Percentiles rank a stretch among this genome's conserved stretches.
Evolutionary conservation across 1,140 invertebrate genomes (phyloP).

Genomic region (Brachionus rotundiformis): DNA sequence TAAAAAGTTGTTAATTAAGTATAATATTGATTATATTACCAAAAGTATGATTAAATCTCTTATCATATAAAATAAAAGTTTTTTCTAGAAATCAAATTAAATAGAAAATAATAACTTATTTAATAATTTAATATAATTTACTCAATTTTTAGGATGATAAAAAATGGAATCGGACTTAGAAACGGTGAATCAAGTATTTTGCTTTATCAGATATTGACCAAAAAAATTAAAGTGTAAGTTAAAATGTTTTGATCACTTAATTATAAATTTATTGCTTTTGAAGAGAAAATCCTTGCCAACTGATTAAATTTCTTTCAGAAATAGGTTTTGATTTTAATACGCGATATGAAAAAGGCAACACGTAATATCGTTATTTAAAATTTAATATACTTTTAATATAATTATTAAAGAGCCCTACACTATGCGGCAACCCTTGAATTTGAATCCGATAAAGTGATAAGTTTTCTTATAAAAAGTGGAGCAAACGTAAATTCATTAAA

Average conservation of each 20-base stretch:
- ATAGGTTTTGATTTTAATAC: background rate
- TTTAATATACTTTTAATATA: background rate
- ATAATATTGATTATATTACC: too few relatives aligned
- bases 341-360: conserved; percentile 58
- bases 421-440: background rate
- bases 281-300: background rate
- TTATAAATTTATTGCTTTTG: background rate
- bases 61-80: too few relatives aligned
- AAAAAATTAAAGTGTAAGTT: conserved; percentile 16
- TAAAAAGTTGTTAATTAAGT: too few relatives aligned
- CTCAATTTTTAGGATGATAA: conserved; percentile 58
- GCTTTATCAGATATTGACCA: background rate
- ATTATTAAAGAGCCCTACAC: background rate
- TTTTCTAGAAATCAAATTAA: background rate
- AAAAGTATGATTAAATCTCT: background rate
- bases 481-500: conserved; percentile 59
- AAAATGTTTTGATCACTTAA: too few relatives aligned
- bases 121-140: conserved; percentile 16
- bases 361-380: conserved; percentile 54
- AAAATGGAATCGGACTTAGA: conserved; percentile 61
- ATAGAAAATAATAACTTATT: background rate
- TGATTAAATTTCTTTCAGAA: conserved; percentile 7
- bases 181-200: conserved; percentile 52
- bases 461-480: conserved; percentile 57
- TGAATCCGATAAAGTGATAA: conserved; percentile 54